Conservation (phyloP, 2,113 vertebrate genomes). For the Dipodomys ordii region DNA sequence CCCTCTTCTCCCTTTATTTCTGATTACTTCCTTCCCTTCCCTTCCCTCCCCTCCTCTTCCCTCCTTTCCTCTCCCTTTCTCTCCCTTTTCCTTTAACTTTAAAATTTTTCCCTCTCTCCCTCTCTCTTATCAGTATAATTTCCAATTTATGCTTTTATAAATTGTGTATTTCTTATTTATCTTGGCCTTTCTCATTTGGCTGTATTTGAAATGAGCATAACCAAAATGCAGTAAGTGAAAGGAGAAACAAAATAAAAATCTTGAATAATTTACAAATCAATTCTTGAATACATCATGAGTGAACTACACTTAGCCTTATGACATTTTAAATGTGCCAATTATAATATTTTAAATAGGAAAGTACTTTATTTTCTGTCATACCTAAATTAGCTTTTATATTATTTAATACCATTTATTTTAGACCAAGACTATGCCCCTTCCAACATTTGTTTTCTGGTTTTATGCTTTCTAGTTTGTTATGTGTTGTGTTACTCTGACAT, state of each 20-base stretch:
- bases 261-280: constrained; percentile 66
- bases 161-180: constrained; percentile 21
- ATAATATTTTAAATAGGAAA: constrained; percentile 66
- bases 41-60: not conserved
- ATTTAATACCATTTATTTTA: constrained; percentile 65
- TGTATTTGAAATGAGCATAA: constrained; percentile 48
- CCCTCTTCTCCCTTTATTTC: not conserved
- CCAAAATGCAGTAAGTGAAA: constrained; percentile 34
- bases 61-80: too few species aligned
- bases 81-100: not conserved
- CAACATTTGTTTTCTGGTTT: constrained; percentile 54
- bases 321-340: constrained; percentile 59
- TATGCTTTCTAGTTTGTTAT: constrained; percentile 42
- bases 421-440: constrained; percentile 44
- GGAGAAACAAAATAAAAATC: constrained; percentile 23
- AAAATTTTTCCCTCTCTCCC: too few species aligned
- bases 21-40: not conserved
- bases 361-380: constrained; percentile 66
- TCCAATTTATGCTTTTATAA: constrained; percentile 43
- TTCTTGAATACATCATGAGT: constrained; percentile 44
- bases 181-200: constrained; percentile 35
- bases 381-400: constrained; percentile 55
- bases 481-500: not conserved
- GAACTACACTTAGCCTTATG: constrained; percentile 64
- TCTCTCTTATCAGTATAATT: not conserved